These are phyloP conservation scores for Pseudomyrmex flavicornis DNA, from an alignment of 1,140 invertebrate species.

Conservation along the genomic window DNA sequence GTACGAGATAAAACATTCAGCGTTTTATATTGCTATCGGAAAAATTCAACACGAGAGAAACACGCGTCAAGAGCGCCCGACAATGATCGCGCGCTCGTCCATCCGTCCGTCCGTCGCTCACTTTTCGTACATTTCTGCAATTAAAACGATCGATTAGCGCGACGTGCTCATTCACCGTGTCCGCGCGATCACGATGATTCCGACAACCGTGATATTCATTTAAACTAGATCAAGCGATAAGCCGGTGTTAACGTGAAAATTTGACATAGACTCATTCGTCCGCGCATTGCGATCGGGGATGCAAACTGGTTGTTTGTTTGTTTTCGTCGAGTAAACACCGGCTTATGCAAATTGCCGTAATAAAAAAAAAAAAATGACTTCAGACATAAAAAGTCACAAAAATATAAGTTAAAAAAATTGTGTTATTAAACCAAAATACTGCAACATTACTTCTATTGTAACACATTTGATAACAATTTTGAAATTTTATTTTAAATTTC, in stretches of 20 bases:
- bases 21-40: constrained; percentile 54
- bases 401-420: not conserved
- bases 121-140: constrained; percentile 56
- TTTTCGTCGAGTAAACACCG: constrained; percentile 4
- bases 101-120: constrained; percentile 31
- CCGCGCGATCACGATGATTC: constrained; percentile 38
- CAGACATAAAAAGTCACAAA: not conserved
- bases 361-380: constrained; percentile 19
- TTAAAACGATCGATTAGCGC: constrained; percentile 55
- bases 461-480: not conserved
- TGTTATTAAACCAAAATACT: not conserved
- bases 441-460: not conserved
- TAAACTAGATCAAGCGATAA: constrained; percentile 48
- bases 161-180: constrained; percentile 43
- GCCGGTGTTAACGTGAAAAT: constrained; percentile 34
- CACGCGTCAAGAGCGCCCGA: not conserved
- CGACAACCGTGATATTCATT: constrained; percentile 46
- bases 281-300: constrained; percentile 25
- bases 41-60: constrained; percentile 11
- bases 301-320: constrained; percentile 28
- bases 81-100: constrained; percentile 1
- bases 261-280: constrained; percentile 12
- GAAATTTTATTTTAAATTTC: not conserved
- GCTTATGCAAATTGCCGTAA: constrained; percentile 15
- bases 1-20: constrained; percentile 54